Evolutionary conservation across 2,113 vertebrate species (phyloP).

Genomic region (Channa maculata): DNA sequence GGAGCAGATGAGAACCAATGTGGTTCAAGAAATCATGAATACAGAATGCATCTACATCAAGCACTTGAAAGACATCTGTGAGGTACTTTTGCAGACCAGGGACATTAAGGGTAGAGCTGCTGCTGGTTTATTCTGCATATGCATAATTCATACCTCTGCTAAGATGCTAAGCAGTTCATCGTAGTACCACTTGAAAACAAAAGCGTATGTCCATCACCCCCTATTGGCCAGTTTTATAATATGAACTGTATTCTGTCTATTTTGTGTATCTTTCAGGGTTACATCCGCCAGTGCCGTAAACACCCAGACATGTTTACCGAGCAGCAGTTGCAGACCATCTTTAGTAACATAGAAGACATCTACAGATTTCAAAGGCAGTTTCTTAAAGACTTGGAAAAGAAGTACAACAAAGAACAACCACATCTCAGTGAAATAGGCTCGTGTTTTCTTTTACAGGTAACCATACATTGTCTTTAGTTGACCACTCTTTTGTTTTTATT

Average conservation of each 20-base stretch:
- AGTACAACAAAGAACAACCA: constrained; percentile 94
- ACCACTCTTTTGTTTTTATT: too few species aligned
- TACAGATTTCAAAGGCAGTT: constrained; percentile 98
- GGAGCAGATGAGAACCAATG: constrained; percentile 97
- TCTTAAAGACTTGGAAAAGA: constrained; percentile 94
- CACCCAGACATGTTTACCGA: constrained; percentile 94
- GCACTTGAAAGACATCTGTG: constrained; percentile 97
- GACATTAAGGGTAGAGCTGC: not conserved
- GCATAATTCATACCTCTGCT: too few species aligned
- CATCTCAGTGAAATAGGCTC: constrained; percentile 96
- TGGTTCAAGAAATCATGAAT: constrained; percentile 97
- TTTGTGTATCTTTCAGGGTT: constrained; percentile 85
- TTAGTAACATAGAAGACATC: constrained; percentile 99
- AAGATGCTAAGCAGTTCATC: too few species aligned
- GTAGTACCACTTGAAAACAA: not conserved
- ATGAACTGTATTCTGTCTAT: constrained; percentile 15
- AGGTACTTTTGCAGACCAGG: constrained; percentile 77
- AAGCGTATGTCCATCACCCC: constrained; percentile 45
- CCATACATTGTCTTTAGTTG: not conserved
- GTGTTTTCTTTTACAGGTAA: constrained; percentile 95
- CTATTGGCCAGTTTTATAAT: constrained; percentile 50
- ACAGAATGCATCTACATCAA: constrained; percentile 98
- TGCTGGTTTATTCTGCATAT: not conserved
- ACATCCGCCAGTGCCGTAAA: constrained; percentile 96
- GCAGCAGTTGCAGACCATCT: constrained; percentile 92